Base-by-base conservation (phyloP, 2,797 vertebrate species). In the Poeciliopsis paucimaculata region DNA sequence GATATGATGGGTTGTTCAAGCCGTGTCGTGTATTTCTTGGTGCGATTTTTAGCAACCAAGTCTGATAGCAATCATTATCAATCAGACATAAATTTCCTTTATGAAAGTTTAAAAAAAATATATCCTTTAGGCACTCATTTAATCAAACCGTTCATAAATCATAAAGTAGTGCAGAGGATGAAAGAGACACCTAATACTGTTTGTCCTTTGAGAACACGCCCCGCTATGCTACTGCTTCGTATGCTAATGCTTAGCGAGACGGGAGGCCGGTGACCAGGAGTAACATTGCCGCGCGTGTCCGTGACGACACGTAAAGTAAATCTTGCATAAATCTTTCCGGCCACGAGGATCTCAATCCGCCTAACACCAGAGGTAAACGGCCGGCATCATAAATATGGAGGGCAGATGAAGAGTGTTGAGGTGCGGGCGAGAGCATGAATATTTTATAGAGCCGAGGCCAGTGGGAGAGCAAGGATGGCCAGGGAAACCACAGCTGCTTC, bases 311-410 rank as follows among this genome's bases (percentile, higher is more conserved):
- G 81, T 28, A 75, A 83, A 81, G 89, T 84, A 89, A 88, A 90
- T 87, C 86, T 88, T 62, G 18, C 75, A 78, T 76, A 80, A 81
- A 89, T 85, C 81, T 88, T 53, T 8, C 3, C 47, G 68, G 77
- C 34, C 13, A 1, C 10, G 49, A 36, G 82, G 57, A 39, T 75
- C 43, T 39, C 77, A 87, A 88, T 82, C 81, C n/a, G 79, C 85
- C 80, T 75, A 78, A 87, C 84, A 80, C 73, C 47, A 23, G 84
- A 84, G 85, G 73, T 91, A 75, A 77, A 89, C 87, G 82, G 82
- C 62, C 83, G 73, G 89, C 83, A 86, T 88, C 88, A 93, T 92
- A 86, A 93, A 92, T 91, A 92, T 90, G 92, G 88, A 92, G 87
- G 87, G 76, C 73, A 53, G 49, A 53, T 26, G 49, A 53, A 77